Conservation (phyloP, 2,888 invertebrate species). For the Orthosia cruda region DNA sequence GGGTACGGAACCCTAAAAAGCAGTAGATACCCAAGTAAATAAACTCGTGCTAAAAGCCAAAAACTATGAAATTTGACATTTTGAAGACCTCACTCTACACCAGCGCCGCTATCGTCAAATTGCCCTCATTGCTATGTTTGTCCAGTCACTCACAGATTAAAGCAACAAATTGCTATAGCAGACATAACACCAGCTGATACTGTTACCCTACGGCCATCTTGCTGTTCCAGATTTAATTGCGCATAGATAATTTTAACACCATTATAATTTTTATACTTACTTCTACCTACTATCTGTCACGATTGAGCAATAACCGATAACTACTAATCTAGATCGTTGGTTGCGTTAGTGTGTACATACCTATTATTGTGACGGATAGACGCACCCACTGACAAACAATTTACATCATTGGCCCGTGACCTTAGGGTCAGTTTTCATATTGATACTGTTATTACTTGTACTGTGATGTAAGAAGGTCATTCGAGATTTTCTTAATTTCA, state of each 20-base stretch:
- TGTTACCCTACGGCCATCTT: constrained; percentile 12
- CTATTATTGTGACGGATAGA: constrained; percentile 62
- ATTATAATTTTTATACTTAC: constrained; percentile 1
- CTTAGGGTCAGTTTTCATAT: constrained; percentile 81
- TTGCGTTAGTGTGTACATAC: constrained; percentile 45
- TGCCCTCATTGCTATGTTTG: no score
- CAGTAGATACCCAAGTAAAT: no score
- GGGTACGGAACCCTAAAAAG: no score
- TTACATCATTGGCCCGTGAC: constrained; percentile 83
- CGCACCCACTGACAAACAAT: constrained; percentile 81
- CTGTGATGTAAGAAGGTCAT: constrained; percentile 74
- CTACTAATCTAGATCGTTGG: constrained; percentile 43
- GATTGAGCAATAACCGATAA: constrained; percentile 48
- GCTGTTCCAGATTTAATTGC: constrained; percentile 5
- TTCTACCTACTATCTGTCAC: constrained; percentile 8
- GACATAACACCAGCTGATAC: background rate
- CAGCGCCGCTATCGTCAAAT: no score
- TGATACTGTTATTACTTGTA: constrained; percentile 72
- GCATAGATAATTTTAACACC: background rate
- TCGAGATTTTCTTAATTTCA: constrained; percentile 19
- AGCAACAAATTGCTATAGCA: no score
- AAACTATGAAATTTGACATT: no score
- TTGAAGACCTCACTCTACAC: no score
- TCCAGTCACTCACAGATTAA: no score
- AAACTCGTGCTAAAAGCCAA: no score